Conservation (phyloP, 2,797 vertebrate species). For the Darevskia mixta region DNA sequence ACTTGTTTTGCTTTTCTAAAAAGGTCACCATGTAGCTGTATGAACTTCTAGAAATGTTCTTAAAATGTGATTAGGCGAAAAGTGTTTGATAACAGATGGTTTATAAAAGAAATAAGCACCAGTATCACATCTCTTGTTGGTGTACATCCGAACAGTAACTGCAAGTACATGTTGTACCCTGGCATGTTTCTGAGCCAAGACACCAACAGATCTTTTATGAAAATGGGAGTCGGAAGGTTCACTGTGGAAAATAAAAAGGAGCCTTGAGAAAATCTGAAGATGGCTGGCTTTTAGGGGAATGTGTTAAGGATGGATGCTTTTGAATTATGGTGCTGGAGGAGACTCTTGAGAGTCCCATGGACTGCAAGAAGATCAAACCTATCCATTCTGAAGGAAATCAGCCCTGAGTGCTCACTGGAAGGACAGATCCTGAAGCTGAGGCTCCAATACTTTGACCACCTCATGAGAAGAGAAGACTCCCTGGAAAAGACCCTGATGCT, state of each 20-base stretch:
- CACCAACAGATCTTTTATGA: slow-evolving; percentile 14
- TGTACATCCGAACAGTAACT: not conserved
- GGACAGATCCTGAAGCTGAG: no score
- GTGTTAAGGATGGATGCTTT: not conserved
- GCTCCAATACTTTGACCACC: no score
- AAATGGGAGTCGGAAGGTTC: slow-evolving; percentile 23
- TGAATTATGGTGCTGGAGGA: no score
- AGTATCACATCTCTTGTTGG: slow-evolving; percentile 11
- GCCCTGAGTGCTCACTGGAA: no score
- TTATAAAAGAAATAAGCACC: slow-evolving; percentile 24
- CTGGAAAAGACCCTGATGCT: no score
- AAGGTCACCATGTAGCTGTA: not conserved
- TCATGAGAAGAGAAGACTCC: no score
- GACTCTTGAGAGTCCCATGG: no score
- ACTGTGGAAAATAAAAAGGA: slow-evolving; percentile 10
- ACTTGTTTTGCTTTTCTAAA: slow-evolving; percentile 25
- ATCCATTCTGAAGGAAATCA: no score
- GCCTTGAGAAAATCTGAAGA: not conserved
- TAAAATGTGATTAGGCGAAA: slow-evolving; percentile 25
- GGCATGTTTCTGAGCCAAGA: slow-evolving; percentile 7
- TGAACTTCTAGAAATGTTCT: slow-evolving; percentile 9
- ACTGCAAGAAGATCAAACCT: no score
- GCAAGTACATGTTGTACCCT: not conserved
- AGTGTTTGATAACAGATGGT: slow-evolving; percentile 39
- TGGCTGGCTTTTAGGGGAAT: accelerated